Evolutionary conservation across 2,888 invertebrate species (phyloP), one percentile per base, ranked within the genome.

Genomic region (Oithona nana): DNA sequence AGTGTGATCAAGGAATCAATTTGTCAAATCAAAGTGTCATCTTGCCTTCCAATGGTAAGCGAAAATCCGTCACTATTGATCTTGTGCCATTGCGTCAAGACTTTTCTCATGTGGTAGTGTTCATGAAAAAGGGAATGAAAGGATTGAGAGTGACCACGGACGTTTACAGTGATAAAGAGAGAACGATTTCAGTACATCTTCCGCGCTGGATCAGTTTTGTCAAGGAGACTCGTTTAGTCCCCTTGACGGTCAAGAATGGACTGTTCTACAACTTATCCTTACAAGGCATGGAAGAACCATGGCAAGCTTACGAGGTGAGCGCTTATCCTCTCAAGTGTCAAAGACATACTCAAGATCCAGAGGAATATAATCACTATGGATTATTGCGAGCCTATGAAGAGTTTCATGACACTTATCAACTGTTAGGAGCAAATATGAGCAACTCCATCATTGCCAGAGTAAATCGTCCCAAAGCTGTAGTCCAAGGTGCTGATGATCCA

Each of bases 61-160:
- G 78, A 67, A 77, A 77, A 70, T 73, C 71, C 26, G 71, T 77
- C 8, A 72, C 75, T 64, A 71, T 88, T 1, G 77, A 84, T 69
- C 71, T 86, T 55, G 77, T 80, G 49, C 77, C 78, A 64, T 68
- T 87, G 8, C 78, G 77, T 66, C 74, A 77, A 60, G 72, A 79
- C 30, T 81, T 81, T 76, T 80, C 84, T 0, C 87, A 88, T 70
- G 75, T 88, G 3, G 71, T 87, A 11, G 75, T 88, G 28, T 80
- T 79, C 70, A 77, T 86, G 28, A 77, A 80, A 24, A 54, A 58
- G 20, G 59, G 39, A 26, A 63, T 59, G 24, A 56, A 50, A 16
- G 59, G 65, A 61, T 63, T 64, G 11, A 66, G 66, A 55, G 64
- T 66, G 13, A 65, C 65, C 55, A 28, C 65, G 11, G 67, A 67